Evolutionary conservation across 2,888 invertebrate genomes (phyloP).

Genomic region (Caenorhabditis angaria): DNA sequence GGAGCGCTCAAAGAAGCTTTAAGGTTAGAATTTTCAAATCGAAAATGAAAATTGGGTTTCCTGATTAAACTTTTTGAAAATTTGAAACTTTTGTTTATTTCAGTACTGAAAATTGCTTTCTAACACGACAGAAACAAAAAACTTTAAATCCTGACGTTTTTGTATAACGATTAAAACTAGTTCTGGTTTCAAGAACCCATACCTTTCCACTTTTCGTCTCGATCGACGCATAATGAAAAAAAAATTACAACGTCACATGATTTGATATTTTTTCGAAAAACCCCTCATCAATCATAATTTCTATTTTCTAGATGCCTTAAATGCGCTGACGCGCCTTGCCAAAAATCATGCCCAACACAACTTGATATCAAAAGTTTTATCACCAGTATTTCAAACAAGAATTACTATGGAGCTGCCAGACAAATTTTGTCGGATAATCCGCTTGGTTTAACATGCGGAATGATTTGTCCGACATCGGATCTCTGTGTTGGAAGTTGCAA

Average conservation of each 20-base stretch:
- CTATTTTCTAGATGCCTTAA: slow-evolving; percentile 57
- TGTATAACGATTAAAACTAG: too few relatives aligned
- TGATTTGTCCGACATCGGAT: slow-evolving; percentile 99
- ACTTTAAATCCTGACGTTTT: too few relatives aligned
- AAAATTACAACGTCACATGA: too few relatives aligned
- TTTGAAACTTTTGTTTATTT: too few relatives aligned
- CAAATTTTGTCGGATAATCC: slow-evolving; percentile 97
- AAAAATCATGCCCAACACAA: slow-evolving; percentile 97
- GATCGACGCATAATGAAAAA: too few relatives aligned
- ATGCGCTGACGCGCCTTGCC: slow-evolving; percentile 75
- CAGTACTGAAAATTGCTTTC: too few relatives aligned
- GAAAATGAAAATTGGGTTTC: slow-evolving; percentile 5
- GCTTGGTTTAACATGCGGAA: slow-evolving; percentile 90
- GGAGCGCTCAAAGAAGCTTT: slow-evolving; percentile 81
- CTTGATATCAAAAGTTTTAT: slow-evolving; percentile 96
- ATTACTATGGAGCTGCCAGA: slow-evolving; percentile 94
- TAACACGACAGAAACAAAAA: too few relatives aligned
- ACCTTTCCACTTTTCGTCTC: too few relatives aligned
- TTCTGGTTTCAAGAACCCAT: too few relatives aligned
- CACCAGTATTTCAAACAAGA: slow-evolving; percentile 94
- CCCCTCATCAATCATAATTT: too few relatives aligned
- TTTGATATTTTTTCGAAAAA: slow-evolving; percentile 8
- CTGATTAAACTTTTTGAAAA: slow-evolving; percentile 39
- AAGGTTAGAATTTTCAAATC: slow-evolving; percentile 39
- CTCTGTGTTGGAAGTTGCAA: slow-evolving; percentile 98